Evolutionary conservation across 2,888 invertebrate species (phyloP), one percentile per base, ranked within the genome.

Genomic region (Hetaerina titia): DNA sequence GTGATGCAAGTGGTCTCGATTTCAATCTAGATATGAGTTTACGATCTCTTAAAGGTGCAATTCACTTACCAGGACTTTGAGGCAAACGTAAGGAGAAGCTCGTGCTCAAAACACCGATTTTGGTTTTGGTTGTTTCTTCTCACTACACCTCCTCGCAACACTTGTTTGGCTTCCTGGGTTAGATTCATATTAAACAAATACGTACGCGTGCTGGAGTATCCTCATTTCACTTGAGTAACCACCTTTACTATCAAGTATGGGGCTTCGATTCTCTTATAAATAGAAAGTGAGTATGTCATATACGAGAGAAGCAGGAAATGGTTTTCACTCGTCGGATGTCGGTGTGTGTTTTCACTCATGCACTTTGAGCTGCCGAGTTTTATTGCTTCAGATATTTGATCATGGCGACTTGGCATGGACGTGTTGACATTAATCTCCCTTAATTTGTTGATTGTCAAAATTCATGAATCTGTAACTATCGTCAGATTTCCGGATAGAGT

Each of bases 241-340:
- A 15, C 81, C 31, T 81, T 81, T 81, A 81, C 81, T 81, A 31
- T 81, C 81, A 31, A 81, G 81, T 31, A 81, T 31, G 81, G 81
- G 25, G 81, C 81, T 31, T 81, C 81, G 81, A 81, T 81, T 81
- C 81, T 81, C 81, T 81, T 81, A 81, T 81, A 81, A 81, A 81
- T 81, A 81, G 81, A 81, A 81, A 81, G 81, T 81, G 81, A 81
- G 81, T 81, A 31, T 13, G 81, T 81, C 81, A 31, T 22, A 81
- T 45, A 45, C 45, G 45, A 45, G 19, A 81, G 81, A 81, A 81
- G 81, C 81, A 81, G 81, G 81, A 81, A 81, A 81, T 81, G 81
- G 31, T 31, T 81, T 81, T 81, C 81, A 81, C 81, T 81, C 81
- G 25, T 81, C 31, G 25, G 81, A 81, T 81, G 31, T 81, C 81